Evolutionary conservation across 2,888 invertebrate species (phyloP), one percentile per base, ranked within the genome.

Genomic region (Lithosia quadra): DNA sequence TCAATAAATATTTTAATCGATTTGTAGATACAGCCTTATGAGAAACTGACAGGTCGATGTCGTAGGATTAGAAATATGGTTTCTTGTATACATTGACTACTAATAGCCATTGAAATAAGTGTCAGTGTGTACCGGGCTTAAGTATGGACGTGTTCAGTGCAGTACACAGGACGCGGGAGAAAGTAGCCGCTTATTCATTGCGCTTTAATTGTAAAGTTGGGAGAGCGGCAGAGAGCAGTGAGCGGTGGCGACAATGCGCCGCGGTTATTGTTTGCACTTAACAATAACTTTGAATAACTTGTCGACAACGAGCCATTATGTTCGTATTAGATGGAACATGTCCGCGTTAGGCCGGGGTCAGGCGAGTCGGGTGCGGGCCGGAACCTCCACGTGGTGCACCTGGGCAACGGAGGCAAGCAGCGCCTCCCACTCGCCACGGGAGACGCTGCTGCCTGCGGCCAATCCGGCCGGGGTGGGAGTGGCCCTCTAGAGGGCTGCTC

Each of bases 221-320:
- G 34, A 36, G 34, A 39, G 56, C 18, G n/a, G 49, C 21, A 34
- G 56, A 8, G n/a, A 18, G 43, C 62, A n/a, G 43, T 18, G n/a
- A n/a, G n/a, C n/a, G n/a, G n/a, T 18, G 10, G 1, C 24, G 22
- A 43, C 61, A 36, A 58, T 24, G n/a, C n/a, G 28, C 11, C 11
- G 36, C 11, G 36, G 18, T 56, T 56, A 55, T 24, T 64, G 63
- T 56, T 33, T 21, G 34, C n/a, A 8, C 0, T 3, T 64, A 56
- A 64, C 63, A 64, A 64, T 64, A 36, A 53, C 43, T 28, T 55
- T 55, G 18, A 43, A 43, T 43, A 43, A 49, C 49, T 49, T 49
- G n/a, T 49, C n/a, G n/a, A n/a, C 49, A 49, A 49, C 49, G n/a
- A 49, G 9, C 49, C n/a, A 49, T n/a, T 49, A n/a, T 49, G 49